phyloP scores from a whole-genome alignment of 2,888 invertebrate species.

The Homarus gammarus region DNA sequence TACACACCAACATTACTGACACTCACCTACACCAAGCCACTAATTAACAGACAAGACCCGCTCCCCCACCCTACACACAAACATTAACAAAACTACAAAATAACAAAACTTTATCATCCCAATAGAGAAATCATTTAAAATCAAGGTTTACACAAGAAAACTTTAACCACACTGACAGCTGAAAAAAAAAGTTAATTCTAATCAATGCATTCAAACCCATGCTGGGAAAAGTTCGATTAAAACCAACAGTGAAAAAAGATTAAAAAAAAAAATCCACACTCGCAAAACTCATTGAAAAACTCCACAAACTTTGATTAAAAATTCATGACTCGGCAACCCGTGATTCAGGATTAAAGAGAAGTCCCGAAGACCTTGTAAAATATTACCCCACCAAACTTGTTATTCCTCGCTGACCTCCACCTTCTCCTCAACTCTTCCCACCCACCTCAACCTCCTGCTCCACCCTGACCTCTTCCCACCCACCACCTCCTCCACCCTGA shows the following conservation, averaged over 20 bases:
- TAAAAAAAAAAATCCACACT: not conserved
- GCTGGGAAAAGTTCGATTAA: not conserved
- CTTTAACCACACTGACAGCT: not conserved
- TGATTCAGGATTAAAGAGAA: not conserved
- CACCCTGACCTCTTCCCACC: no score
- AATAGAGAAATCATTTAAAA: not conserved
- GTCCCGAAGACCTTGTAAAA: not conserved
- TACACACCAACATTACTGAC: no score
- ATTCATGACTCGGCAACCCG: conserved; percentile 1
- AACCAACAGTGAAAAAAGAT: not conserved
- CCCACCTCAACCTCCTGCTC: not conserved
- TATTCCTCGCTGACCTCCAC: not conserved
- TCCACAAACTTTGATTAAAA: not conserved
- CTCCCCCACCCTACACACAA: no score
- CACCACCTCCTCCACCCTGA: not conserved
- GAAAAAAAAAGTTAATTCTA: not conserved
- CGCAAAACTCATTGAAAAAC: no score
- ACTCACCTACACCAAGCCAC: no score
- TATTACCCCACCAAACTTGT: not conserved
- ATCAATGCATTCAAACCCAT: not conserved
- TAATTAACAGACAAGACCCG: no score
- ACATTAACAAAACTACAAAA: no score
- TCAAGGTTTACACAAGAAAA: not conserved
- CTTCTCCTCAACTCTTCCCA: not conserved
- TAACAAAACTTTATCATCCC: no score